Evolutionary conservation across 2,888 invertebrate species (phyloP), one percentile per base, ranked within the genome.

Genomic region (Papilio demoleus): DNA sequence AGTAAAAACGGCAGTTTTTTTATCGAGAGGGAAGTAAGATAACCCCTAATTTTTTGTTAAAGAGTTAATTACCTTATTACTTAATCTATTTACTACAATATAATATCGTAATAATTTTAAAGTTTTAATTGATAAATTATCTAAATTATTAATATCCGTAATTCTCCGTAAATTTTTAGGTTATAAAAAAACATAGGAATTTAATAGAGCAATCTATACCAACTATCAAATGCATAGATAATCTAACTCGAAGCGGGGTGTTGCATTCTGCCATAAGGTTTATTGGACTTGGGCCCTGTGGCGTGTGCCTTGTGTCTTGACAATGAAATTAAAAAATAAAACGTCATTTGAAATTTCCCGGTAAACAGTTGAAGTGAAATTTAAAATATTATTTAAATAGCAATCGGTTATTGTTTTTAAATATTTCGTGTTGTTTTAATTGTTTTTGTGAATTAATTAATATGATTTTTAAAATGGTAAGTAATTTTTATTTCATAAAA

Each of bases 251-350:
- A 53, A 53, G 53, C n/a, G 27, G 53, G 14, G 53, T 53, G 24
- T 24, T 27, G 27, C 27, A 50, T 22, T 50, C 50, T 27, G 53
- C 27, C 53, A 53, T n/a, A n/a, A n/a, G 27, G 24, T 27, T 27
- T 53, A 53, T 53, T 53, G 53, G 53, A 53, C 53, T 27, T 27
- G 53, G 27, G 53, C 53, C 53, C 27, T 14, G 53, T 8, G 14
- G 53, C 53, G 8, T 27, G 53, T 53, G 53, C 27, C 47, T 22
- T 47, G 22, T 45, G 53, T 53, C 27, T 53, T 53, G 27, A 8
- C 14, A 53, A 27, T 53, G 24, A 14, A 27, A 50, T 50, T 50
- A 24, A 53, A 50, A 53, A 53, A 27, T 50, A 50, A 24, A 50
- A 24, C 50, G 53, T 53, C 27, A 27, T 8, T n/a, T n/a, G 53